Percentiles rank a stretch among this genome's conserved stretches.
These are phyloP conservation scores for Nemotelus pantherinus DNA, from an alignment of 2,888 invertebrate species.

Conservation along the genomic window DNA sequence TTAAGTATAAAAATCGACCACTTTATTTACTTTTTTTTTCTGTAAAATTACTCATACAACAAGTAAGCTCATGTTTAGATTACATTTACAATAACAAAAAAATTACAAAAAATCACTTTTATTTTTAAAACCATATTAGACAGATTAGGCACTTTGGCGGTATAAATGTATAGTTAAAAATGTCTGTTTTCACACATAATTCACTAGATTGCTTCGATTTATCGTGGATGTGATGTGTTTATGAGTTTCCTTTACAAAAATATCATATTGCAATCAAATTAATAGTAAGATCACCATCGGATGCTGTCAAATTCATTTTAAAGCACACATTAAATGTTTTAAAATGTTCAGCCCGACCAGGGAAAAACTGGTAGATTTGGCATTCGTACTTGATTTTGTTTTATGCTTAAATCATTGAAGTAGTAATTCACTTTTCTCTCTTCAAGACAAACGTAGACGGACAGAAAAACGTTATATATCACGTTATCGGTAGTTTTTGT, in stretches of 20 bases:
- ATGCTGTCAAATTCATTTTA: constrained; percentile 17
- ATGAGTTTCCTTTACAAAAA: constrained; percentile 6
- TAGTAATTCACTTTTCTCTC: too few species aligned
- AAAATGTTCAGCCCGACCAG: too few species aligned
- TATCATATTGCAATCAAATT: constrained; percentile 34
- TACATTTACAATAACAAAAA: constrained; percentile 2
- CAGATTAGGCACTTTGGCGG: constrained; percentile 20
- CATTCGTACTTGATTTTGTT: too few species aligned
- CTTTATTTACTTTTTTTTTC: too few species aligned
- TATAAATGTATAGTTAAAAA: background rate
- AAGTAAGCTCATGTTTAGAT: too few species aligned
- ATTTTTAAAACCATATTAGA: background rate
- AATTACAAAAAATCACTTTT: background rate
- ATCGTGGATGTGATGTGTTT: background rate
- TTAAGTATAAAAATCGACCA: too few species aligned
- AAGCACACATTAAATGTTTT: background rate
- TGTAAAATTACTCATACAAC: too few species aligned
- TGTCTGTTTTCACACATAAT: background rate
- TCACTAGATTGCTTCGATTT: background rate
- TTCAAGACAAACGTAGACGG: too few species aligned
- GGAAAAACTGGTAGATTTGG: too few species aligned
- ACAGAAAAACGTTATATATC: too few species aligned
- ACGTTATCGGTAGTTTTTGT: too few species aligned
- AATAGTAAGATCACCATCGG: constrained; percentile 23
- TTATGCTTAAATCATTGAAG: too few species aligned